Base-by-base conservation (phyloP, 2,888 invertebrate genomes). In the Brachyptera putata region DNA sequence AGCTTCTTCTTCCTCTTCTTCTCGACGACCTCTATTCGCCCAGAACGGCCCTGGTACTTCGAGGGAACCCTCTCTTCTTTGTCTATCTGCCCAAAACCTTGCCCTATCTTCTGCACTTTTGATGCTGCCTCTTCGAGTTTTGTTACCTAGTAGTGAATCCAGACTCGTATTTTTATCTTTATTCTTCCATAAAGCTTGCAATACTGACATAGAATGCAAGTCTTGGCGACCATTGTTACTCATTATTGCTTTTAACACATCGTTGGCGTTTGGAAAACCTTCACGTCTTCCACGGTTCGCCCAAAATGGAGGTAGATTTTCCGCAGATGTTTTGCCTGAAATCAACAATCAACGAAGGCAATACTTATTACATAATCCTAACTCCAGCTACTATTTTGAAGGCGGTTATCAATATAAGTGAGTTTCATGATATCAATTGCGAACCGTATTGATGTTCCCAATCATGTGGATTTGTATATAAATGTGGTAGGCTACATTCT, bases 261-360 rank as follows among this genome's bases (percentile, higher is more conserved):
- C 30, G 5, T 5, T 30, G 5, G 7, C 30, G 7, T 30, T 11
- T 30, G 5, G 7, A 5, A 30, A 30, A 9, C 18, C 43, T 21
- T 43, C 43, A 11, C 58, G 34, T 9, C 60, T 48, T 13, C 56
- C 60, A 22, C 60, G 56, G n/a, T 48, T 22, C 11, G 56, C 46
- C 60, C 56, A 56, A 5, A 30, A 48, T 11, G 24, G 37, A 1
- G 56, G 18, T 2, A 21, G 25, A n/a, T n/a, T n/a, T 13, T 58
- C 58, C 13, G 50, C 58, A 13, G 50, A 50, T 13, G 14, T 50
- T 5, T 39, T 24, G 4, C 49, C 36, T 24, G 34, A 25, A 26
- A 41, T 50, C 39, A 30, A 30, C 11, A 7, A n/a, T n/a, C n/a
- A n/a, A n/a, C n/a, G n/a, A n/a, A n/a, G n/a, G n/a, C n/a, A n/a